Conservation (phyloP, 2,797 vertebrate species). For the Hipposideros larvatus region DNA sequence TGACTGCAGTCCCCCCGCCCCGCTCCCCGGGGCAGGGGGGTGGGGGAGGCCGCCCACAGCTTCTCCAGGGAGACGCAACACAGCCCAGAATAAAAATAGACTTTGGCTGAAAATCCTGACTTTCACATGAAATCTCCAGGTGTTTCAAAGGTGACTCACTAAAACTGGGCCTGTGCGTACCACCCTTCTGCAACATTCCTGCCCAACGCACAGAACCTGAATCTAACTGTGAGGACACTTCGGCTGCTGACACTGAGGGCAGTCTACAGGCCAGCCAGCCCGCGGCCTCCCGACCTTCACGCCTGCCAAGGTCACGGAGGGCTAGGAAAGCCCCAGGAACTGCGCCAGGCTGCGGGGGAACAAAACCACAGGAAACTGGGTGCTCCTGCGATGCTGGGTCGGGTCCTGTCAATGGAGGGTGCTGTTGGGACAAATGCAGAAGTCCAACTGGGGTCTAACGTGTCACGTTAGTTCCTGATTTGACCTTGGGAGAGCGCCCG, state of each 20-base stretch:
- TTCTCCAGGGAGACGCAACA: too few relatives aligned
- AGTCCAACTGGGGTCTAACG: fast-evolving
- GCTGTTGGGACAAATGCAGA: background rate
- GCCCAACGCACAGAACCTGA: background rate
- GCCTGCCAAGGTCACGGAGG: fast-evolving
- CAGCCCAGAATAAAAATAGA: background rate
- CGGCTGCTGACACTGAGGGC: fast-evolving
- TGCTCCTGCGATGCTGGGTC: fast-evolving
- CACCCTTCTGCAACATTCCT: background rate
- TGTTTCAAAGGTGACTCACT: background rate
- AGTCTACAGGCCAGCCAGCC: too few relatives aligned
- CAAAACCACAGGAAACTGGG: fast-evolving
- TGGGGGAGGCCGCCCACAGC: too few relatives aligned
- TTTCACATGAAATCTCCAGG: background rate
- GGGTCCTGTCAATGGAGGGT: background rate
- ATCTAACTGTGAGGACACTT: background rate
- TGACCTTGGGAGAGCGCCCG: background rate
- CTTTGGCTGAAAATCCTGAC: background rate
- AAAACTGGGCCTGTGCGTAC: fast-evolving
- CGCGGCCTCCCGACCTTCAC: fast-evolving
- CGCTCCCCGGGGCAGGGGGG: too few relatives aligned
- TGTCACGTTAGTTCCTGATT: background rate
- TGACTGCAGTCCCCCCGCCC: background rate
- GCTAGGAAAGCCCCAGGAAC: background rate
- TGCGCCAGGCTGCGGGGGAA: fast-evolving